Evolutionary conservation across 2,888 invertebrate species (phyloP), one percentile per base, ranked within the genome.

Genomic region (Pinctada fucata): DNA sequence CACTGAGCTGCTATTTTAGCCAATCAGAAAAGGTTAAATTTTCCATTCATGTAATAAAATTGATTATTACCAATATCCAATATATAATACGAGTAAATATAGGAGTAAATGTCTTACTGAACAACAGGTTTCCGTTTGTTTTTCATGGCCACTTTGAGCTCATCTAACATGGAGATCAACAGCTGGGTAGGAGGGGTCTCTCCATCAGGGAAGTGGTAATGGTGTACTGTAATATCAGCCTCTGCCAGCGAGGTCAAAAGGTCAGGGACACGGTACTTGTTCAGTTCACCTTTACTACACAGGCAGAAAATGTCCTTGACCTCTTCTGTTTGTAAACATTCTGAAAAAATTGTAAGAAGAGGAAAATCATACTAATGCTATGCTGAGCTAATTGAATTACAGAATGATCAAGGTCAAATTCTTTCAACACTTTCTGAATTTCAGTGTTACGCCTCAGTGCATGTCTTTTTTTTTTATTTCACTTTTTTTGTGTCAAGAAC

Each of bases 171-270:
- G 72, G 87, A 84, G 45, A 88, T 72, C 47, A 90, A 80, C 6
- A 68, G 81, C 4, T 71, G 69, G 64, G 87, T 81, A 6, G 83
- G 31, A 2, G 89, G 88, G 5, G 84, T 80, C 70, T 81, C 80
- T 4, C 90, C 90, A 76, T 90, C 90, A 16, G 85, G 88, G 75
- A 89, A 89, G n/a, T 88, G 88, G 72, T 86, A 84, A 73, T 89
- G 88, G 78, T 90, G 90, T 4, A 90, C 88, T 3, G 71, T 78
- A 8, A 90, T 79, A 65, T 81, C 86, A 0, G 83, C 83, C 0
- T 74, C 84, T 2, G 83, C 71, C 45, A 86, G 73, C 50, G 87
- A 86, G 58, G 84, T 82, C 47, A 90, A 79, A 50, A 89, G 77
- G 77, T 80, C 73, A 45, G 88, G 87, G 4, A 88, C 88, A 47